Conservation (phyloP, 2,113 vertebrate species). For the Hiodon tergisus region DNA sequence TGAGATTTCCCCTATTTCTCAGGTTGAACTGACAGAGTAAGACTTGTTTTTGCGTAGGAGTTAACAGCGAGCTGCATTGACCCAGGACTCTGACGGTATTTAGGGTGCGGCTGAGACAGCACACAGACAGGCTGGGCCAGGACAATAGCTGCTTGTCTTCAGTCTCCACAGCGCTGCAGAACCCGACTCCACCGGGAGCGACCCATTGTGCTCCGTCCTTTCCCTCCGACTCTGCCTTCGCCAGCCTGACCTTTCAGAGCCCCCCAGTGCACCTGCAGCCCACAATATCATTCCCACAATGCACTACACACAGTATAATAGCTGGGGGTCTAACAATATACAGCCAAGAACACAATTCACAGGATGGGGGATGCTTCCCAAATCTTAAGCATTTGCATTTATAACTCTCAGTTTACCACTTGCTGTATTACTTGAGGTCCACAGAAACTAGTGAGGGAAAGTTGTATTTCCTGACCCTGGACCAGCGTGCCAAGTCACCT, state of each 20-base stretch:
- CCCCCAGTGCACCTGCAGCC: neutral
- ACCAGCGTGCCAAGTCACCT: no score
- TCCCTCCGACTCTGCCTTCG: neutral
- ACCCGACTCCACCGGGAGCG: neutral
- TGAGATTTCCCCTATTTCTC: no score
- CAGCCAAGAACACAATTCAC: no score
- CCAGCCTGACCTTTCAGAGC: conserved; percentile 16
- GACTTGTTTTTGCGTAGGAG: neutral
- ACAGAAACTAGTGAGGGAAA: no score
- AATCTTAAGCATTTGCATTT: no score
- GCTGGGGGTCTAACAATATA: no score
- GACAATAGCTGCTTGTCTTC: neutral
- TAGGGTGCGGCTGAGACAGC: neutral
- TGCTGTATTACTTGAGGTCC: no score
- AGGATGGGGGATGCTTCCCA: no score
- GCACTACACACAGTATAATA: conserved; percentile 1
- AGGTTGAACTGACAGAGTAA: neutral
- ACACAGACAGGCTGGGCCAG: neutral
- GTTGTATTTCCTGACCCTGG: no score
- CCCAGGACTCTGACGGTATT: neutral
- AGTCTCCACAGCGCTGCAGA: neutral
- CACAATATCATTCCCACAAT: conserved; percentile 1
- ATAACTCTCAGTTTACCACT: no score
- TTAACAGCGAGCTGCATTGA: neutral
- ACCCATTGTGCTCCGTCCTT: conserved; percentile 7